Evolutionary conservation across 2,888 invertebrate genomes (phyloP).

Genomic region (Torymus aiolomorphi): DNA sequence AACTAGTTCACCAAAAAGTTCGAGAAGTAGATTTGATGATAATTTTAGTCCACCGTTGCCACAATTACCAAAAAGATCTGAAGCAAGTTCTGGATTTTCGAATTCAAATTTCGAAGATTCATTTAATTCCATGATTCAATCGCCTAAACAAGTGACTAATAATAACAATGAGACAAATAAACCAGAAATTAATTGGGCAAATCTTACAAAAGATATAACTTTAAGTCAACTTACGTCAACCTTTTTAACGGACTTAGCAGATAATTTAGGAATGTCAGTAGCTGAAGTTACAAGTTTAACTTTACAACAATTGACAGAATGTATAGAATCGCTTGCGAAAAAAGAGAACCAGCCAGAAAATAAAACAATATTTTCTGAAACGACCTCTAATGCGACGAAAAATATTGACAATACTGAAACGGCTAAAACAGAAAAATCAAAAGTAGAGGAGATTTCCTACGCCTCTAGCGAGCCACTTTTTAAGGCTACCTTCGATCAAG

Average conservation of each 20-base stretch:
- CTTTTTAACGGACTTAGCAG: constrained; percentile 87
- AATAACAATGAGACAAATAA: constrained; percentile 61
- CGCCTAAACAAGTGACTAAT: constrained; percentile 68
- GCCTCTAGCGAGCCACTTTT: constrained; percentile 77
- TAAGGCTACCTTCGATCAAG: constrained; percentile 82
- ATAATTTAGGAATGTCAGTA: constrained; percentile 85
- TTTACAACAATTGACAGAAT: constrained; percentile 89
- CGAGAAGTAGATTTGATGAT: constrained; percentile 69
- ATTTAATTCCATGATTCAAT: constrained; percentile 69
- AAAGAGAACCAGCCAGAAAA: constrained; percentile 67
- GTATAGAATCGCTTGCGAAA: constrained; percentile 78
- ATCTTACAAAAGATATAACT: constrained; percentile 81
- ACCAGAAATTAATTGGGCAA: constrained; percentile 62
- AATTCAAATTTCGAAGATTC: constrained; percentile 71
- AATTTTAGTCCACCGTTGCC: constrained; percentile 70
- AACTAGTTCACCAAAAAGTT: constrained; percentile 61
- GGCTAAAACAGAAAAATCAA: constrained; percentile 48
- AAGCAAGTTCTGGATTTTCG: constrained; percentile 59
- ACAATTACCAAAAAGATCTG: constrained; percentile 64
- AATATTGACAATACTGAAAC: constrained; percentile 59
- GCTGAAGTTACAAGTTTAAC: constrained; percentile 90
- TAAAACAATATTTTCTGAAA: constrained; percentile 46
- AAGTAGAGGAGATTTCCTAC: constrained; percentile 61
- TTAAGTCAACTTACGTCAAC: constrained; percentile 88
- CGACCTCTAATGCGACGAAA: constrained; percentile 20